phyloP scores from a whole-genome alignment of 2,113 vertebrate species.

The Galemys pyrenaicus region DNA sequence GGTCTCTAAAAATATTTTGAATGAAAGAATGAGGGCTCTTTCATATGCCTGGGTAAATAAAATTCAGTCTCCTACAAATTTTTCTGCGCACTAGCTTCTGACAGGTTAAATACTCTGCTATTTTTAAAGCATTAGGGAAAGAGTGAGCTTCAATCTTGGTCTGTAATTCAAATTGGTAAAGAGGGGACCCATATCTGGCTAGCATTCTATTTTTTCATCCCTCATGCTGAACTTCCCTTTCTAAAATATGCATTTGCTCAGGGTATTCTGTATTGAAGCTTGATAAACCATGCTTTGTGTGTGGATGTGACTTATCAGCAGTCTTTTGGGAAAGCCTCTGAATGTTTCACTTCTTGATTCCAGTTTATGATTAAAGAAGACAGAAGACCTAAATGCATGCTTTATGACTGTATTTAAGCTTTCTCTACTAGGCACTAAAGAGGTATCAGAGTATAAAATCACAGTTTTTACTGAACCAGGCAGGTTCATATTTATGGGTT shows the following conservation, averaged over 20 bases:
- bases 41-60: background rate
- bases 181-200: background rate
- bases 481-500: background rate
- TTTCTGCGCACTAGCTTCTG: background rate
- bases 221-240: background rate
- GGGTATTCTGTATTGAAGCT: background rate
- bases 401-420: background rate
- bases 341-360: background rate
- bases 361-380: background rate
- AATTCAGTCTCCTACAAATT: background rate
- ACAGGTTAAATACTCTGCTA: background rate
- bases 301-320: background rate
- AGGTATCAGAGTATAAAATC: background rate
- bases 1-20: background rate
- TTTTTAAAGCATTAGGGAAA: slow-evolving; percentile 1
- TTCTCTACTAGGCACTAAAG: background rate
- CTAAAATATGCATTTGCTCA: fast-evolving
- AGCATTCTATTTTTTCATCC: background rate
- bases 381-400: background rate
- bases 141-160: background rate
- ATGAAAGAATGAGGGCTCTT: background rate
- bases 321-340: background rate
- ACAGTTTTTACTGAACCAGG: background rate
- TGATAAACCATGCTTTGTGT: background rate
- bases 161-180: background rate